Conservation (phyloP, 2,797 vertebrate species). For the Gorsachius magnificus region DNA sequence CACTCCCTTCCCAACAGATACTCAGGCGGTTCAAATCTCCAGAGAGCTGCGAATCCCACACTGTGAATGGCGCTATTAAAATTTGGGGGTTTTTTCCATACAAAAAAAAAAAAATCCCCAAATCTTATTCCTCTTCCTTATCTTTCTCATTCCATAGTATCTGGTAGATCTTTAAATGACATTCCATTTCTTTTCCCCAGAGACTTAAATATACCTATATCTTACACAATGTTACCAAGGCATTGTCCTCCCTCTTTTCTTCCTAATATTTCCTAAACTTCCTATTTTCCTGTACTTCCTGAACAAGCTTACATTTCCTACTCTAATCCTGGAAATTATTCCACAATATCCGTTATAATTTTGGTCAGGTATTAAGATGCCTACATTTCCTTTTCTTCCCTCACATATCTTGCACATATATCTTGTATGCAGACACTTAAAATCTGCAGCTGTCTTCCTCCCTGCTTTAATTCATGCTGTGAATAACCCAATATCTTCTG, state of each 20-base stretch:
- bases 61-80: not conserved
- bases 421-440: not conserved
- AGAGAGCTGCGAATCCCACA: not conserved
- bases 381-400: not conserved
- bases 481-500: not conserved
- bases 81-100: not conserved
- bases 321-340: not conserved
- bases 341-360: not conserved
- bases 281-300: not conserved
- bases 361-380: not conserved
- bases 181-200: not conserved
- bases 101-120: fast-evolving
- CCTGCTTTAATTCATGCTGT: not conserved
- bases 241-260: not conserved
- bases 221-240: not conserved
- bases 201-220: not conserved
- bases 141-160: not conserved
- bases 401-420: not conserved
- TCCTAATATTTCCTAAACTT: not conserved
- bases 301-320: not conserved
- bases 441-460: not conserved
- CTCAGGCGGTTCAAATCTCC: not conserved
- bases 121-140: not conserved
- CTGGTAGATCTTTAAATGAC: not conserved
- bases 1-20: not conserved